A percentile compares a stretch with the other conserved stretches of the same genome.
These are phyloP conservation scores for Panagrolaimus sp. DNA, from an alignment of 1,140 invertebrate species.

Conservation along the genomic window DNA sequence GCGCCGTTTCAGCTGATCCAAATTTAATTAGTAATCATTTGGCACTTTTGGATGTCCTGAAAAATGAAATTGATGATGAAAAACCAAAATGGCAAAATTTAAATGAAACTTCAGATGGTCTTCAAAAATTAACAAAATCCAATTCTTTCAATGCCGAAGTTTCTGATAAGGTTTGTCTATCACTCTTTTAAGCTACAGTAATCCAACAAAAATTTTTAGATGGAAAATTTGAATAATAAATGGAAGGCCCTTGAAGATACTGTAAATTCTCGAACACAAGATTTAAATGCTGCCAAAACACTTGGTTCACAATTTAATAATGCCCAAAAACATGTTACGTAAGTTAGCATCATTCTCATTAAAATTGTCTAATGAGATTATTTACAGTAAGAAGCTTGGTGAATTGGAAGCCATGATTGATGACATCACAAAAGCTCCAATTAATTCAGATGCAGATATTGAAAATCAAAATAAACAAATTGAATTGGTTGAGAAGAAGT, in stretches of 20 bases:
- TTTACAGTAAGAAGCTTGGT: too few relatives aligned
- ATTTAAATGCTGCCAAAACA: too few relatives aligned
- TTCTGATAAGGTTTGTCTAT: constrained; percentile 8
- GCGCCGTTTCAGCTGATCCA: background rate
- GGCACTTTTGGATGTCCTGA: constrained; percentile 3
- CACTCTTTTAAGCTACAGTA: background rate
- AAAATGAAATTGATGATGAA: constrained; percentile 21
- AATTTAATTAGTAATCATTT: background rate
- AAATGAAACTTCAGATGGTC: constrained; percentile 13
- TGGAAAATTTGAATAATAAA: constrained; percentile 57
- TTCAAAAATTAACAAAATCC: constrained; percentile 68
- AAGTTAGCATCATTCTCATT: too few relatives aligned
- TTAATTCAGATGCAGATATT: background rate
- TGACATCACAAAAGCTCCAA: background rate
- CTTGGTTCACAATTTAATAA: too few relatives aligned
- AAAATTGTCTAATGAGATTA: too few relatives aligned
- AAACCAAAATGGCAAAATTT: constrained; percentile 10
- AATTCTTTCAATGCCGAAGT: background rate
- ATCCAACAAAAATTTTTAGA: background rate
- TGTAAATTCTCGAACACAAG: constrained; percentile 55
- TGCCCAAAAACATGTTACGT: too few relatives aligned
- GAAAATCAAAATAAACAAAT: background rate
- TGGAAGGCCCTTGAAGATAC: constrained; percentile 80
- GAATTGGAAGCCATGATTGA: background rate
- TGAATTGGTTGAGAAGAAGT: background rate